Evolutionary conservation across 2,888 invertebrate genomes (phyloP).

Genomic region (Argyresthia albistria): DNA sequence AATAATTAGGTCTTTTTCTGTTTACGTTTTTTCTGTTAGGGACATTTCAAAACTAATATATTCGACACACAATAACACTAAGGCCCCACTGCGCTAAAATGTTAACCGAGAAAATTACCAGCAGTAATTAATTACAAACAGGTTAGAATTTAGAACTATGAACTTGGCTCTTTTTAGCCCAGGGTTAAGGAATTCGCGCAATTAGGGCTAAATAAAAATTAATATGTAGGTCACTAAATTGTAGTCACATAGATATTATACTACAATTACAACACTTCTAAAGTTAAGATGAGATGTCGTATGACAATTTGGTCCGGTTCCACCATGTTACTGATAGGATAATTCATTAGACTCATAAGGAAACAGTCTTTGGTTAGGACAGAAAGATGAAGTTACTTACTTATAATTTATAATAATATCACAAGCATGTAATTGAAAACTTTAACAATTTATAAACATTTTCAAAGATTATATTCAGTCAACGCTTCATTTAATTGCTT

Average conservation of each 20-base stretch:
- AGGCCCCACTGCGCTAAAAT: slow-evolving; percentile 3
- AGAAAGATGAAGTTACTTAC: slow-evolving; percentile 49
- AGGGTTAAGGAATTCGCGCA: too few species aligned
- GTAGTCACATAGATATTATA: neutral
- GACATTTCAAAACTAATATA: slow-evolving; percentile 26
- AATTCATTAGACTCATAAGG: slow-evolving; percentile 31
- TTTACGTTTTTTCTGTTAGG: neutral
- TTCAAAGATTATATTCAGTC: slow-evolving; percentile 9
- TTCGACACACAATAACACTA: slow-evolving; percentile 43
- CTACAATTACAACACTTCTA: neutral
- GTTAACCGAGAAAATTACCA: too few species aligned
- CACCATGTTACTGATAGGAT: slow-evolving; percentile 26
- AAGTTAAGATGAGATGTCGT: neutral
- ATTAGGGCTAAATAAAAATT: slow-evolving; percentile 23
- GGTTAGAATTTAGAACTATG: too few species aligned
- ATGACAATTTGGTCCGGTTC: slow-evolving; percentile 56
- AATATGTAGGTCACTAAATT: slow-evolving; percentile 23
- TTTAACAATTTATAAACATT: neutral
- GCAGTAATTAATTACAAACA: too few species aligned
- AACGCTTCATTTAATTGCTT: slow-evolving; percentile 4
- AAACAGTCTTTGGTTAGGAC: slow-evolving; percentile 67
- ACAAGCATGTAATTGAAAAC: slow-evolving; percentile 43
- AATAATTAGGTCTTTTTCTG: slow-evolving; percentile 52
- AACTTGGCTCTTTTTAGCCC: too few species aligned
- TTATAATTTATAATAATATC: slow-evolving; percentile 46